Base-by-base conservation (phyloP, 2,113 vertebrate genomes). In the Dicerorhinus sumatrensis region DNA sequence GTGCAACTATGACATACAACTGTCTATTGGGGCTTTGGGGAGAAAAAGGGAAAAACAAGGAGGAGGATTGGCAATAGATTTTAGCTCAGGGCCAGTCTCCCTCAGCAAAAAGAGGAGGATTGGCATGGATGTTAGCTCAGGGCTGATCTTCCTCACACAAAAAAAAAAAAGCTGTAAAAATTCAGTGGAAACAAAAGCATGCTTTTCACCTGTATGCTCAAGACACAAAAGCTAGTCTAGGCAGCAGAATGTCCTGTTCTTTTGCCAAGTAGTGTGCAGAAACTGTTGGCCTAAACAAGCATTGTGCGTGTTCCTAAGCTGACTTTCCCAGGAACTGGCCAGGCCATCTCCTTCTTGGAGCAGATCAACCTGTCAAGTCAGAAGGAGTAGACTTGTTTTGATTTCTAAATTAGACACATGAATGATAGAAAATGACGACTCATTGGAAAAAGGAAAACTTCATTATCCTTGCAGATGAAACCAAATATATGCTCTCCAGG, bases 321-420 rank as follows among this genome's bases (percentile, higher is more conserved):
- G 23, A 14, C 46, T 86, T 91, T 85, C 20, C 46, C 27, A 18
- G 70, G 48, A 95, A 77, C 84, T 67, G 39, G 46, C 48, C 70
- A 77, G 54, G 8, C 14, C 48, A 23, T 92, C 75, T 75, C 80
- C n/a, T 81, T 60, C 42, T 81, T 82, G 25, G 31, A 46, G 14
- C 70, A 84, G 31, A 76, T 56, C 58, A 91, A 16, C 58, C 70
- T 51, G 11, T 46, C 42, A 73, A 20, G 10, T 95, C 75, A 86
- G 81, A 96, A 94, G 29, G 51, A 84, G 12, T 96, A 42, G 72
- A 62, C 21, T 62, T 96, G 11, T 73, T 96, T 96, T 85, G 56
- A 65, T 85, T 65, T 97, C 80, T 94, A 75, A 91, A 65, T 96
- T 73, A 75, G 63, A 91, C 36, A 42, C 3, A 0, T 39, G 69